Conservation (phyloP, 2,113 vertebrate species). For the Siniperca knerii region DNA sequence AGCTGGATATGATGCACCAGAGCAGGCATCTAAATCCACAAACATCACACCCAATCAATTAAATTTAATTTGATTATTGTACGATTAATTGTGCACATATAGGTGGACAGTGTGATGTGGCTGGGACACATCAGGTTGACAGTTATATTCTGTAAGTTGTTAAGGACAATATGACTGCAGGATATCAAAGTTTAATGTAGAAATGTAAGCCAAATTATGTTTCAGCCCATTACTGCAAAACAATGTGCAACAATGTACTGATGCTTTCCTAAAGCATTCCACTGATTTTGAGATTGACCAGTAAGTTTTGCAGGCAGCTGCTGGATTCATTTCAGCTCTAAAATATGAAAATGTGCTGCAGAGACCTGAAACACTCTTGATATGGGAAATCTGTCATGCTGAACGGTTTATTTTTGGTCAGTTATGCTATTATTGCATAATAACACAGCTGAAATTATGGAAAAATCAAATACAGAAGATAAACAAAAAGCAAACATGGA, state of each 20-base stretch:
- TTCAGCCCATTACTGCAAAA: neutral
- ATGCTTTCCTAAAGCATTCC: constrained; percentile 1
- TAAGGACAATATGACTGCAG: neutral
- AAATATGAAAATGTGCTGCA: neutral
- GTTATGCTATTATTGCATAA: neutral
- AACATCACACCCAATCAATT: neutral
- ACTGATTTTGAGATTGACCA: neutral
- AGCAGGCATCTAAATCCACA: neutral
- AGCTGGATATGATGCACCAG: neutral
- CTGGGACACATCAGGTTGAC: neutral
- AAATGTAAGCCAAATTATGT: neutral
- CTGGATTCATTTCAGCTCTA: neutral
- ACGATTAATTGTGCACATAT: neutral
- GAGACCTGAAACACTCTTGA: neutral
- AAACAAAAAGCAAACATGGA: neutral
- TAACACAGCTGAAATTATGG: neutral
- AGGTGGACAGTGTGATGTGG: neutral
- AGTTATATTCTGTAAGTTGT: neutral
- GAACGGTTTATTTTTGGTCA: neutral
- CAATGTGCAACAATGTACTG: neutral
- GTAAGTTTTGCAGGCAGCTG: neutral
- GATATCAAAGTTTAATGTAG: neutral
- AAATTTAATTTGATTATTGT: neutral
- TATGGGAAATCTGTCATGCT: neutral
- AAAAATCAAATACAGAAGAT: neutral